Base-by-base conservation (phyloP, 1,140 invertebrate genomes). In the Centruroides vittatus region DNA sequence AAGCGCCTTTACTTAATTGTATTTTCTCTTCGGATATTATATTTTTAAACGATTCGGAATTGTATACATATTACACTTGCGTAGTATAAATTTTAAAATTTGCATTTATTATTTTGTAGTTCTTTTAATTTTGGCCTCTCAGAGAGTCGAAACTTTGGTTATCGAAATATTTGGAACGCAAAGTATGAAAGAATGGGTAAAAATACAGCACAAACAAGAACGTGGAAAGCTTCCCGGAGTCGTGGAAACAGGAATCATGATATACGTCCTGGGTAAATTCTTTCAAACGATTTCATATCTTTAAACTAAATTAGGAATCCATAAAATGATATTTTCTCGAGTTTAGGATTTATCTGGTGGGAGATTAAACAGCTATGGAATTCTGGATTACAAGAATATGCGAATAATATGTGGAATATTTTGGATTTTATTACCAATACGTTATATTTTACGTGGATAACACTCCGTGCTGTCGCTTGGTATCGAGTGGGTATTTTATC, bases 331-430 rank as follows among this genome's bases (percentile, higher is more conserved):
- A 5, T 41, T 8, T 41, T 41, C 8, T 0, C 35, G 51, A 23
- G 51, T 36, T 23, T 36, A 93, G 92, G 92, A 75, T 81, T 94
- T 65, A 85, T 98, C 52, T 90, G 88, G 79, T 82, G 83, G 8
- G 93, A 98, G 78, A 84, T 93, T 51, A 82, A 86, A 69, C 78
- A 90, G 35, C 75, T 97, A 12, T 96, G 91, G 84, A 78, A 82
- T 0, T 86, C 86, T 61, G 93, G 93, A 0, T 70, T 96, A n/a
- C 72, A 85, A 46, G 89, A 93, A 52, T 98, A 97, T 70, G 78
- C 93, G 46, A 84, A 83, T 55, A 93, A 98, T 75, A 81, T 96
- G 61, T 98, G 94, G 94, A 98, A 98, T 72, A 90, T 96, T 66
- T 85, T 97, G 5, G 94, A 98, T 73, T 96, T 95, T 70, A 86